Conservation (phyloP, 2,797 vertebrate species). For the Margarornis squamiger region DNA sequence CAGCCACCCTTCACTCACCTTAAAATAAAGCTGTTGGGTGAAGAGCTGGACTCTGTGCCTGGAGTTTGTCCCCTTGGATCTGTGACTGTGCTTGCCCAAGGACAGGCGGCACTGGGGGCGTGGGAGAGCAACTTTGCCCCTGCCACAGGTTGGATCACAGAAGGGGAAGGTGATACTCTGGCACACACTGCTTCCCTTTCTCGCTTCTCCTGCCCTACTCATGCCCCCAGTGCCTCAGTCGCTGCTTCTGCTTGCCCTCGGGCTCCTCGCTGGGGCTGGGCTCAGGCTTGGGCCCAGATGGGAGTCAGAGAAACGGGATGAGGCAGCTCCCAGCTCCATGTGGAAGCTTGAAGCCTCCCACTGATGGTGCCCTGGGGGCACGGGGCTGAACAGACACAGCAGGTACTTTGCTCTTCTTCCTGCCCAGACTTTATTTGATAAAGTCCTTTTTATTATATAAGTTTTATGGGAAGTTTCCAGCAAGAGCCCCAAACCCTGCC, state of each 20-base stretch:
- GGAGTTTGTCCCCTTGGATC: not conserved
- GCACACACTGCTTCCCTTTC: not conserved
- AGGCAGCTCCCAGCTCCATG: not conserved
- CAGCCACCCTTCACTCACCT: not conserved
- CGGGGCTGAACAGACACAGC: not conserved
- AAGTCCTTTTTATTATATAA: not conserved
- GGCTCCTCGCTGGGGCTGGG: not conserved
- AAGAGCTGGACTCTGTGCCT: not conserved
- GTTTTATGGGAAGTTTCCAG: not conserved
- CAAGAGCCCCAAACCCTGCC: not conserved
- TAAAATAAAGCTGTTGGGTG: not conserved
- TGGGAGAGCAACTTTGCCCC: not conserved
- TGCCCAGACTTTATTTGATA: slow-evolving; percentile 20
- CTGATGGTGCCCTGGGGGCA: not conserved
- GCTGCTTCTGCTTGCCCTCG: not conserved
- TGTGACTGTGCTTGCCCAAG: rapidly evolving
- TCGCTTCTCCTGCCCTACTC: not conserved
- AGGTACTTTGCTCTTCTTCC: not conserved
- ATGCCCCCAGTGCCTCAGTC: rapidly evolving
- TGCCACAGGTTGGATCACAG: rapidly evolving
- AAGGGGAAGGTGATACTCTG: not conserved
- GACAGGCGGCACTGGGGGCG: rapidly evolving
- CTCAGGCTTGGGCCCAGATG: not conserved
- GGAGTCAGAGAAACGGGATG: rapidly evolving
- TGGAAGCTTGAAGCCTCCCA: not conserved